Evolutionary conservation across 1,140 invertebrate genomes (phyloP).

Genomic region (Drosophila takahashii): DNA sequence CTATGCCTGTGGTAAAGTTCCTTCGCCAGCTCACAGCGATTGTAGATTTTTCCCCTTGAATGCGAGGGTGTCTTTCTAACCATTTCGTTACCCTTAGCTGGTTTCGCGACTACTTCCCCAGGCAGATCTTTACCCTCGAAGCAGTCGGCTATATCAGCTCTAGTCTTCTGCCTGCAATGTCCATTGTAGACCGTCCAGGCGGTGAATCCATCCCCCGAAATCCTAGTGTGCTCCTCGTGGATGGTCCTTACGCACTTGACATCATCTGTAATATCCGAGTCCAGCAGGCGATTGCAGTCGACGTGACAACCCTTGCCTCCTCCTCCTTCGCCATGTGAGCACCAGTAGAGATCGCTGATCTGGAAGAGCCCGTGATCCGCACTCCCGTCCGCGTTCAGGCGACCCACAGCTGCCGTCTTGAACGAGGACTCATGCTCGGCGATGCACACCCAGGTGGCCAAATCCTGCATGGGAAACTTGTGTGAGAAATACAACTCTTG

Average conservation of each 20-base stretch:
- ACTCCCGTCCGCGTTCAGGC: conserved; percentile 83
- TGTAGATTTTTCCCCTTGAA: conserved; percentile 86
- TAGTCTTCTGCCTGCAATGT: conserved; percentile 83
- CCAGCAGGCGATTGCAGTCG: conserved; percentile 86
- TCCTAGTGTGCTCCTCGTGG: conserved; percentile 87
- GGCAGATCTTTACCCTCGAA: conserved; percentile 49
- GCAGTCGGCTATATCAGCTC: conserved; percentile 63
- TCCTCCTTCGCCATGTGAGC: conserved; percentile 86
- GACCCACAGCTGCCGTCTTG: conserved; percentile 88
- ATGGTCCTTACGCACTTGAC: conserved; percentile 88
- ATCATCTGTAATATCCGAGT: conserved; percentile 89
- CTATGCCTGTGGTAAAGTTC: conserved; percentile 87
- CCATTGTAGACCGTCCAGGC: conserved; percentile 89
- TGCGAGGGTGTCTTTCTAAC: conserved; percentile 7
- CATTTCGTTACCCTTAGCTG: conserved; percentile 13
- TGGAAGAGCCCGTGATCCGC: conserved; percentile 88
- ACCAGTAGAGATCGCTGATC: conserved; percentile 88
- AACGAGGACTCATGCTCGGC: conserved; percentile 89
- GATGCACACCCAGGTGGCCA: conserved; percentile 90
- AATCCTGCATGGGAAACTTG: conserved; percentile 83
- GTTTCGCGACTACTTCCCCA: neutral
- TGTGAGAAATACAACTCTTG: conserved; percentile 87
- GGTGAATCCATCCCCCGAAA: conserved; percentile 89
- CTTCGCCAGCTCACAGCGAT: conserved; percentile 88
- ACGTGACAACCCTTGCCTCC: conserved; percentile 88